These are phyloP conservation scores for Actenoides lindsayi DNA, from an alignment of 2,113 vertebrate genomes.

Conservation along the genomic window DNA sequence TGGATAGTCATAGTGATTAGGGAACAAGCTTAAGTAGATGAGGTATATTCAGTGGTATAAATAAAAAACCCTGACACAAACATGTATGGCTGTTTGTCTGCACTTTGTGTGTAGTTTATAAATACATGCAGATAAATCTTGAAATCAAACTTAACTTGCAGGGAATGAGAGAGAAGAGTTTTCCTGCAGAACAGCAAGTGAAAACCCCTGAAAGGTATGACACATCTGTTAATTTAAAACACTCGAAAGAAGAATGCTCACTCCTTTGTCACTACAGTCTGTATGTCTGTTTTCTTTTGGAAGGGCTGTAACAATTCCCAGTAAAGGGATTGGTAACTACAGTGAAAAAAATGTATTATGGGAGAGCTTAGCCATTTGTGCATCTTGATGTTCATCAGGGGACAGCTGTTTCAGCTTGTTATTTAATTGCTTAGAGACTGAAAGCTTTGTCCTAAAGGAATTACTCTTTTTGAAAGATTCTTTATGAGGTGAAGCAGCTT, in stretches of 20 bases:
- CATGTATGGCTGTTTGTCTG: not conserved
- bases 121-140: not conserved
- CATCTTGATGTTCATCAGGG: not conserved
- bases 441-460: not conserved
- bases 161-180: constrained; percentile 79
- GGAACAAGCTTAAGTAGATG: not conserved
- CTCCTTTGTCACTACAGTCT: not conserved
- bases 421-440: not conserved
- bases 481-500: not conserved
- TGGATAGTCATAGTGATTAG: not conserved
- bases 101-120: not conserved
- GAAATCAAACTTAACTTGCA: constrained; percentile 59
- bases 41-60: not conserved
- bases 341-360: not conserved
- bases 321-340: not conserved
- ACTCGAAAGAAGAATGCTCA: not conserved
- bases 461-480: not conserved
- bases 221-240: not conserved
- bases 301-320: not conserved
- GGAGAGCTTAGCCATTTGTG: not conserved
- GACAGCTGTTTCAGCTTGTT: not conserved
- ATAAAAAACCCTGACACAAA: not conserved
- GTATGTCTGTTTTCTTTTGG: not conserved
- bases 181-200: constrained; percentile 68
- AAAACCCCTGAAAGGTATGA: constrained; percentile 83